Evolutionary conservation across 2,888 invertebrate species (phyloP).

Genomic region (Ommatoiulus sabulosus): DNA sequence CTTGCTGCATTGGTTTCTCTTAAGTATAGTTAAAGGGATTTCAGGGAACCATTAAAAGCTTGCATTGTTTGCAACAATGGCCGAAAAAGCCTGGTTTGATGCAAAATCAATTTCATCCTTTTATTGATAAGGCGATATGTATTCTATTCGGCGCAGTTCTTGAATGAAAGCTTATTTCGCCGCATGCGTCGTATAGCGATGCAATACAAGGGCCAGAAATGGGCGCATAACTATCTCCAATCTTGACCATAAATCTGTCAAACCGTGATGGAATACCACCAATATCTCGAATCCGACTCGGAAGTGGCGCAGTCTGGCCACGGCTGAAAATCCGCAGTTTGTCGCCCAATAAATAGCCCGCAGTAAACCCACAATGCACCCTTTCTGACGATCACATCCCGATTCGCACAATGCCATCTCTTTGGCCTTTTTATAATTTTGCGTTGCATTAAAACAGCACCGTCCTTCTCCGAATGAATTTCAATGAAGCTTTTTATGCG

Average conservation of each 20-base stretch:
- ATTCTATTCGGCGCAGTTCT: background rate
- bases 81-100: background rate
- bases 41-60: no score
- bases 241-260: constrained; percentile 21
- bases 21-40: no score
- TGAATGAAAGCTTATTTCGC: background rate
- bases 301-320: constrained; percentile 27
- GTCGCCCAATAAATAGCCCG: background rate
- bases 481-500: background rate
- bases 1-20: no score
- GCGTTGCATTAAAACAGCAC: background rate
- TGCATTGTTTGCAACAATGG: no score
- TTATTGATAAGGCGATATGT: background rate
- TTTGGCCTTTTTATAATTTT: background rate
- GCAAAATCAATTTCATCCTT: background rate
- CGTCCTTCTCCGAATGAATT: background rate
- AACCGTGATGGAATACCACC: constrained; percentile 20
- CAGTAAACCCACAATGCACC: background rate
- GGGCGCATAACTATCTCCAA: constrained; percentile 12
- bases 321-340: constrained; percentile 19
- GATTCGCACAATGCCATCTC: background rate
- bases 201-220: background rate
- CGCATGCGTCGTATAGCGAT: background rate
- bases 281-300: constrained; percentile 15
- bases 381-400: background rate